Percentiles rank a stretch among this genome's conserved stretches.
Conservation (phyloP, 2,113 vertebrate species). For the Sylvietta virens region DNA sequence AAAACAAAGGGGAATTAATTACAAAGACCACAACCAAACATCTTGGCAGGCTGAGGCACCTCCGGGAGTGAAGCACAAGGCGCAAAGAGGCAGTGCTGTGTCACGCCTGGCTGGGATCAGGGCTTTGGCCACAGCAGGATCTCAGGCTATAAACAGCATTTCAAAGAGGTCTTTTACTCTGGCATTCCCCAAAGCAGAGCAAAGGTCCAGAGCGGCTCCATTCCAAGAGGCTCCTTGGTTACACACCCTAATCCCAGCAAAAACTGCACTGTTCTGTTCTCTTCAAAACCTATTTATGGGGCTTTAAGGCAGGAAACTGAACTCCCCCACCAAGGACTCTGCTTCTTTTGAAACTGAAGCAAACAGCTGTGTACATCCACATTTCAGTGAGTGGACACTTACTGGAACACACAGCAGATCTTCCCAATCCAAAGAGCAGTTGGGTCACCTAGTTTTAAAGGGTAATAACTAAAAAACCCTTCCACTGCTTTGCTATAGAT, state of each 20-base stretch:
- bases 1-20: conserved; percentile 23
- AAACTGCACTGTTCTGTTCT: not conserved
- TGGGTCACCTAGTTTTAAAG: not conserved
- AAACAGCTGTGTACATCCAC: not conserved
- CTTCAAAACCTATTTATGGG: not conserved
- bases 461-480: not conserved
- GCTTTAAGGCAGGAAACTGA: not conserved
- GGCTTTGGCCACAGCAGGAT: not conserved
- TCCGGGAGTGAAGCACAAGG: not conserved
- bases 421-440: not conserved
- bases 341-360: not conserved
- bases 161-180: conserved; percentile 27
- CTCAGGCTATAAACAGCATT: not conserved
- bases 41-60: not conserved
- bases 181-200: not conserved
- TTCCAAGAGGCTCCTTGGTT: not conserved
- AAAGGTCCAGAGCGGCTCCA: not conserved
- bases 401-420: not conserved
- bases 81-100: not conserved
- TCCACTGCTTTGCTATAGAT: not conserved
- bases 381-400: not conserved
- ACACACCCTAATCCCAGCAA: not conserved
- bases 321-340: not conserved
- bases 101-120: not conserved
- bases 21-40: conserved; percentile 24